These are phyloP conservation scores for Morphnarchus princeps DNA, from an alignment of 2,113 vertebrate species.

Conservation along the genomic window DNA sequence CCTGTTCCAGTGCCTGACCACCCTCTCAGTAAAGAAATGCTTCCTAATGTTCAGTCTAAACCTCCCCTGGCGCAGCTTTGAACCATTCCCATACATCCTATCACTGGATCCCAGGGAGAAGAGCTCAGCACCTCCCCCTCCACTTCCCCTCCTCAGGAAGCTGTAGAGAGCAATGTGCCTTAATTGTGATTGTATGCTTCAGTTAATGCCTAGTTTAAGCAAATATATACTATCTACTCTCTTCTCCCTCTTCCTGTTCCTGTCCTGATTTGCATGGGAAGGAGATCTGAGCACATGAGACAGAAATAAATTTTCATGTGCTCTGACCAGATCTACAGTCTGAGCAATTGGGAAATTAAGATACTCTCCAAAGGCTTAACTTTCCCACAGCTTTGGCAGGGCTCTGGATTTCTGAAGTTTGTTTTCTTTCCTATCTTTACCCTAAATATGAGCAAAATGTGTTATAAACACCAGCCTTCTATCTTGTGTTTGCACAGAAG, in stretches of 20 bases:
- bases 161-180: background rate
- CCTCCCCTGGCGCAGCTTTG: rapidly evolving
- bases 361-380: background rate
- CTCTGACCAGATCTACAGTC: background rate
- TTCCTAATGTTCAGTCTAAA: background rate
- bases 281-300: background rate
- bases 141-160: background rate
- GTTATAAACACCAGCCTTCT: background rate
- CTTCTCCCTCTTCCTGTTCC: background rate
- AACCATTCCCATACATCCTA: background rate
- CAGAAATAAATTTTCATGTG: background rate
- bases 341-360: background rate
- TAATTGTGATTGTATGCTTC: background rate
- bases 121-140: background rate
- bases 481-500: background rate
- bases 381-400: background rate
- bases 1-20: background rate
- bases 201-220: background rate
- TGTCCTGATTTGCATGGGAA: background rate
- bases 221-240: background rate
- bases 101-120: background rate
- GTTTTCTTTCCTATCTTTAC: background rate
- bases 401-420: background rate
- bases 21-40: background rate
- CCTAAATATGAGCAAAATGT: background rate